Evolutionary conservation across 2,888 invertebrate genomes (phyloP).

Genomic region (Phyllotreta striolata): DNA sequence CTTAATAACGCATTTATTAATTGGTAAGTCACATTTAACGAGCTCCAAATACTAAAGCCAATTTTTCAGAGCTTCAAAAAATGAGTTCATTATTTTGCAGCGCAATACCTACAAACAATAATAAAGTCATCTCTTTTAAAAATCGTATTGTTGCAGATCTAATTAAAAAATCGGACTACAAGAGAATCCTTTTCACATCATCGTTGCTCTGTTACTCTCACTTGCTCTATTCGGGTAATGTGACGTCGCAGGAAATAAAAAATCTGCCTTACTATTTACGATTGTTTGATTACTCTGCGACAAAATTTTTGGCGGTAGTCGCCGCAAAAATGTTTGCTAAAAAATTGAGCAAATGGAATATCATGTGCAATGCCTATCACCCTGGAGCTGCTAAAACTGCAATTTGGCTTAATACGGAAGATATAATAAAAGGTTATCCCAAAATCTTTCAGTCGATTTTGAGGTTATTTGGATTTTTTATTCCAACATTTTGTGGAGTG

Average conservation of each 20-base stretch:
- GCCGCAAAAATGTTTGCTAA: slow-evolving; percentile 20
- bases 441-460: not conserved
- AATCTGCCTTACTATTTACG: not conserved
- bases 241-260: not conserved
- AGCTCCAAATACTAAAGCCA: too few species aligned
- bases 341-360: slow-evolving; percentile 24
- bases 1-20: slow-evolving; percentile 71
- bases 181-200: slow-evolving; percentile 39
- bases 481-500: not conserved
- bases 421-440: not conserved
- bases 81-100: too few species aligned
- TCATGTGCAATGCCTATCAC: slow-evolving; percentile 27
- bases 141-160: slow-evolving; percentile 32
- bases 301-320: slow-evolving; percentile 19
- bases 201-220: slow-evolving; percentile 17
- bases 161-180: slow-evolving; percentile 33
- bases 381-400: slow-evolving; percentile 25
- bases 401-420: slow-evolving; percentile 7
- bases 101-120: too few species aligned
- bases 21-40: slow-evolving; percentile 56
- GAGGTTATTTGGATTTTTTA: not conserved
- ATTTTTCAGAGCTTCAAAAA: not conserved
- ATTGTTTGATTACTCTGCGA: not conserved
- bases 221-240: not conserved
- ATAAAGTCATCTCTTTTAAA: too few species aligned